phyloP scores from a whole-genome alignment of 2,797 vertebrate genomes.

The Passerculus sandwichensis region DNA sequence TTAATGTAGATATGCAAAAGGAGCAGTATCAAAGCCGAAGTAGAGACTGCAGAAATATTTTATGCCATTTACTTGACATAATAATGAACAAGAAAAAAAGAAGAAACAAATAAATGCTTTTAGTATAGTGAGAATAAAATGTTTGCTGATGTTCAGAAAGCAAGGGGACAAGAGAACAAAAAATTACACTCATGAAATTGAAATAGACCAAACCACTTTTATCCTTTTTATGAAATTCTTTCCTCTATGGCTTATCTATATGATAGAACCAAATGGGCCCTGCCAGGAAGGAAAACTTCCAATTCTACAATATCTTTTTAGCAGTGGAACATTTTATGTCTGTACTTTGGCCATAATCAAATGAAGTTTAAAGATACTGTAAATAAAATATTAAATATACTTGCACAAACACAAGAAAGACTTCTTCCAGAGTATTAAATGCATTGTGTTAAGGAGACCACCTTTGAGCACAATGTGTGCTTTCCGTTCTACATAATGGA shows the following conservation, averaged over 20 bases:
- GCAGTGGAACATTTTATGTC: not conserved
- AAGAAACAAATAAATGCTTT: not conserved
- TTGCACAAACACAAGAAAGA: not conserved
- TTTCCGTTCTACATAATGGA: not conserved
- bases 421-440: not conserved
- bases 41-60: not conserved
- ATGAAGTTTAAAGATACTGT: not conserved
- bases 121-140: not conserved
- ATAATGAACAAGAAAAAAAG: not conserved
- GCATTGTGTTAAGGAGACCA: not conserved
- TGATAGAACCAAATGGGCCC: not conserved
- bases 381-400: not conserved
- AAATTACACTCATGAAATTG: not conserved
- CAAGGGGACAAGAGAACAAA: not conserved
- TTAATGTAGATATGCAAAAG: not conserved
- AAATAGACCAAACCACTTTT: not conserved
- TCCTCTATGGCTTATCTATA: not conserved
- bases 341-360: not conserved
- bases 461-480: fast-evolving
- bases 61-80: not conserved
- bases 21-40: not conserved
- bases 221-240: not conserved
- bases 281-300: not conserved
- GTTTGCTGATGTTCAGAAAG: not conserved
- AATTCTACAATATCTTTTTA: not conserved